phyloP scores from a whole-genome alignment of 2,113 vertebrate genomes.

The Phylloscopus trochilus region DNA sequence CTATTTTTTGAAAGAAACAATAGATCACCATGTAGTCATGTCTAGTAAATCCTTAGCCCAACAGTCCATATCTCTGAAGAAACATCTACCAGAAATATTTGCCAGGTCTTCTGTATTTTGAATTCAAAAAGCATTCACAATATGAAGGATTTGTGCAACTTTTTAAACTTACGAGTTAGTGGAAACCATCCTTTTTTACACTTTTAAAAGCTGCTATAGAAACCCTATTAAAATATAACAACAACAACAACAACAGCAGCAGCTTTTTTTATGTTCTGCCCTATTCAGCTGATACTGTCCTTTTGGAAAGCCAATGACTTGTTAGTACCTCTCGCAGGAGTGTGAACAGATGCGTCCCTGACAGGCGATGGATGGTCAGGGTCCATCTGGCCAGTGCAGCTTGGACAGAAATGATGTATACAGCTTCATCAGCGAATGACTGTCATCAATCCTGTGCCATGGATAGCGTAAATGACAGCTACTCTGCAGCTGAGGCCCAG shows the following conservation, averaged over 20 bases:
- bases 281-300: conserved; percentile 89
- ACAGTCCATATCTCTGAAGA: neutral
- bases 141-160: neutral
- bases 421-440: conserved; percentile 99
- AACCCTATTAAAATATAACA: neutral
- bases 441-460: conserved; percentile 97
- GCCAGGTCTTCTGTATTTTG: neutral
- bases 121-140: neutral
- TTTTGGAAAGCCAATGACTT: conserved; percentile 97
- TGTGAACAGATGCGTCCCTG: conserved; percentile 99
- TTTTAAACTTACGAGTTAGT: neutral
- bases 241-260: neutral
- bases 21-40: neutral
- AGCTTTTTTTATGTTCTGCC: conserved; percentile 71
- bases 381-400: conserved; percentile 99
- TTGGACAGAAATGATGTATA: conserved; percentile 99
- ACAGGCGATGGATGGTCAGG: conserved; percentile 99
- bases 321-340: conserved; percentile 98
- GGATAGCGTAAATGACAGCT: conserved; percentile 94
- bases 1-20: neutral
- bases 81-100: conserved; percentile 6
- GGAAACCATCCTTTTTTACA: neutral
- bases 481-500: conserved; percentile 90
- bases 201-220: neutral
- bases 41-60: conserved; percentile 13